Base-by-base conservation (phyloP, 2,113 vertebrate species). In the Leptosomus discolor region DNA sequence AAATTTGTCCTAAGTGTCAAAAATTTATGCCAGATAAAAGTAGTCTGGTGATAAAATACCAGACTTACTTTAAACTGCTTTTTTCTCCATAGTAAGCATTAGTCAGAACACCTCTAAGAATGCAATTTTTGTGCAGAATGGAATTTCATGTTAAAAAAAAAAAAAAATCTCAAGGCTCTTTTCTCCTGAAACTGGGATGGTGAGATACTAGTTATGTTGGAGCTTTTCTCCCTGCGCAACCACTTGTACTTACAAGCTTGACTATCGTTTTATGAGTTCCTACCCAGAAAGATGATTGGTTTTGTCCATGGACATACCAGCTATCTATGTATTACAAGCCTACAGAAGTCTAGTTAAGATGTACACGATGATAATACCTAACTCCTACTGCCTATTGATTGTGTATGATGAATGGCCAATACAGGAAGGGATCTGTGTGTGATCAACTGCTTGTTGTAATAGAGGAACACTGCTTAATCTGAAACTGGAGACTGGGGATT, bases 351-450 rank as follows among this genome's bases (percentile, higher is more conserved):
- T 57, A 11, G 11, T 15, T 61, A 26, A 18, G 24, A 15, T 16
- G 18, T 18, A 26, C 3, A 0, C 45, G 17, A 12, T 15, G 29
- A 15, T 19, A 21, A 57, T 45, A 17, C 9, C 12, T 27, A 19
- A 2, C 12, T 79, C 14, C 32, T 73, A 4, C 32, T 34, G 32
- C 5, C 0, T 41, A 2, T 46, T 36, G 34, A 4, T 32, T 19
- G 16, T 53, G 22, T 15, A 2, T 18, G 36, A 39, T 17, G 36
- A 41, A 45, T 3, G 24, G 16, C 14, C 4, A 8, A 5, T 27
- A 7, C 3, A 14, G 36, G 56, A 56, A 45, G 48, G 5, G 15
- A 9, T 6, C 23, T n/a, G 1, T 8, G 8, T 17, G 22, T 8
- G 13, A 41, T 64, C 41, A 50, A 0, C 19, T 50, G 10, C 67